phyloP scores from a whole-genome alignment of 2,113 vertebrate species.

The Bubo blakistoni region DNA sequence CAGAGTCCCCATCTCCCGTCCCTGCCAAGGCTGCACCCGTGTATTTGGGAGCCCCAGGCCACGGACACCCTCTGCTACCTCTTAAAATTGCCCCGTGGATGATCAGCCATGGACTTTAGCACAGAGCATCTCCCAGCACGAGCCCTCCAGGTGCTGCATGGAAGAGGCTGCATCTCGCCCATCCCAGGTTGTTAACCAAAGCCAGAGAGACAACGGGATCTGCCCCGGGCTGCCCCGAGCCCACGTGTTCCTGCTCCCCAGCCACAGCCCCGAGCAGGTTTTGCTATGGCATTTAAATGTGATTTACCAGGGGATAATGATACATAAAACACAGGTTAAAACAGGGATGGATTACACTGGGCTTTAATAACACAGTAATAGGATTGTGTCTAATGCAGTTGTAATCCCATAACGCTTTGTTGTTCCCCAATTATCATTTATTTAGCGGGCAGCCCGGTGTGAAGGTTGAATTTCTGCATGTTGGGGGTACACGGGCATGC shows the following conservation, averaged over 20 bases:
- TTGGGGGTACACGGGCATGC: rapidly evolving
- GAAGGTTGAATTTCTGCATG: background rate
- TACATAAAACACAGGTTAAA: slow-evolving; percentile 11
- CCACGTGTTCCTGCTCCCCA: background rate
- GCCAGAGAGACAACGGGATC: background rate
- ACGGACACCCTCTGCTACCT: background rate
- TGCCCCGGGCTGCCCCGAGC: background rate
- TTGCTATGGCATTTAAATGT: background rate
- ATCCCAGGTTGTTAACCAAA: background rate
- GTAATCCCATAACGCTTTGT: background rate
- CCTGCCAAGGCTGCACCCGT: rapidly evolving
- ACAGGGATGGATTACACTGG: background rate
- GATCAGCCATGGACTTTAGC: rapidly evolving
- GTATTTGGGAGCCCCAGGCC: background rate
- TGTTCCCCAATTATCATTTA: background rate
- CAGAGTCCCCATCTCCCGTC: background rate
- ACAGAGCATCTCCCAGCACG: background rate
- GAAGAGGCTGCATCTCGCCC: background rate
- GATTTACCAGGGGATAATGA: slow-evolving; percentile 25
- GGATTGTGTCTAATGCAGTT: slow-evolving; percentile 15
- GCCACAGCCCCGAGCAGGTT: background rate
- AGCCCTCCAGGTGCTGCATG: background rate
- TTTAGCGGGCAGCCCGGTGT: background rate
- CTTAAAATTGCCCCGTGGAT: background rate
- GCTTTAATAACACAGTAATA: slow-evolving; percentile 19